Conservation (phyloP, 2,113 vertebrate species). For the Cyprinodon brontotheroides region DNA sequence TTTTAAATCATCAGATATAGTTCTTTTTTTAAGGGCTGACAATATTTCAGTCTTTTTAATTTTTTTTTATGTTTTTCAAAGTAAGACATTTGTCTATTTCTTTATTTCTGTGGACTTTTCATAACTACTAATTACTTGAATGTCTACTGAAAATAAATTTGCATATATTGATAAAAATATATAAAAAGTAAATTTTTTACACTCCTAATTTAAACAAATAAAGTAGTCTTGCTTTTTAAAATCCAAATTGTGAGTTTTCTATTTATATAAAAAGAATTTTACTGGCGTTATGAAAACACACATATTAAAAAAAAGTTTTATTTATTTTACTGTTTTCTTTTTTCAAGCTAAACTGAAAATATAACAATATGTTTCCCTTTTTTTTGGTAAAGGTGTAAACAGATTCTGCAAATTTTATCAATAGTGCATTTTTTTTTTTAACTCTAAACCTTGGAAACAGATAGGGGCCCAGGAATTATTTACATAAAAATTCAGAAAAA, state of each 20-base stretch:
- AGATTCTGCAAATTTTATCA: background rate
- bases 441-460: background rate
- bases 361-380: background rate
- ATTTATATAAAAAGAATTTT: too few species aligned
- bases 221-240: too few species aligned
- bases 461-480: background rate
- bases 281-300: too few species aligned
- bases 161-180: too few species aligned
- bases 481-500: background rate
- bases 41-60: background rate
- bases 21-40: background rate
- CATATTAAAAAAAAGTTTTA: too few species aligned
- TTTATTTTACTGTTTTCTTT: background rate
- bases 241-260: too few species aligned
- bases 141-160: background rate
- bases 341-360: background rate
- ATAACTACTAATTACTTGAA: background rate
- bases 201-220: too few species aligned
- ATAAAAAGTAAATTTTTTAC: too few species aligned
- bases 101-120: background rate
- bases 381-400: background rate
- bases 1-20: background rate
- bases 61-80: background rate
- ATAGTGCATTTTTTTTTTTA: background rate
- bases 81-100: background rate